Conservation (phyloP, 2,113 vertebrate genomes). For the Caloenas nicobarica region DNA sequence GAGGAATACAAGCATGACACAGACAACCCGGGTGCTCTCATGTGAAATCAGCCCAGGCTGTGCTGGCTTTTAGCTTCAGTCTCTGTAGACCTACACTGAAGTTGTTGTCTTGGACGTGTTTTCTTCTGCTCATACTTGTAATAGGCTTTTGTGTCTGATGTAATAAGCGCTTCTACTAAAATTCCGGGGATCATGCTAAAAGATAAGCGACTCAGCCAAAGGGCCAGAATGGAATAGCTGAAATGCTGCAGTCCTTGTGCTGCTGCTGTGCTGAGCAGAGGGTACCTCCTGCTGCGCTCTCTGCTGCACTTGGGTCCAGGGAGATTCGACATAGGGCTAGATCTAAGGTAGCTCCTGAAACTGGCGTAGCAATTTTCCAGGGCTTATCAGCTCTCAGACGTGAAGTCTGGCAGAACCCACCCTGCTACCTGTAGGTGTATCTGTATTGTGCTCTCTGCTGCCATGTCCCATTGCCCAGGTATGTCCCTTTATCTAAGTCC, state of each 20-base stretch:
- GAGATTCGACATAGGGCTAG: background rate
- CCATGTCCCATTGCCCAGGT: rapidly evolving
- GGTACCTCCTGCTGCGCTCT: background rate
- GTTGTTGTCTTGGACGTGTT: background rate
- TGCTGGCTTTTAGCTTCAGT: background rate
- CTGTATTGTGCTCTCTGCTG: background rate
- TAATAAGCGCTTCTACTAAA: background rate
- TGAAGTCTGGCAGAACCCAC: background rate
- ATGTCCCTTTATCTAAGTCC: background rate
- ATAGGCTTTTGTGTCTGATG: background rate
- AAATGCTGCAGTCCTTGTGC: background rate
- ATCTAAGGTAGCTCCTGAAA: background rate
- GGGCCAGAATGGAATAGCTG: background rate
- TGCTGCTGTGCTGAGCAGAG: background rate
- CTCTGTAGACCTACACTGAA: background rate
- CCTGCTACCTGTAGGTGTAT: background rate
- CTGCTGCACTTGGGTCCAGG: background rate
- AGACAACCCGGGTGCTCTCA: background rate
- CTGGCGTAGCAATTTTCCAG: background rate
- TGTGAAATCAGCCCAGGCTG: background rate
- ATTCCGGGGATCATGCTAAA: background rate
- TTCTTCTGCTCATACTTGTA: background rate
- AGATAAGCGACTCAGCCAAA: background rate
- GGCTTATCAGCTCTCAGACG: background rate
- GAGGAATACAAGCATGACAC: background rate